Evolutionary conservation across 1,140 invertebrate species (phyloP).

Genomic region (Drosophila bifasciata): DNA sequence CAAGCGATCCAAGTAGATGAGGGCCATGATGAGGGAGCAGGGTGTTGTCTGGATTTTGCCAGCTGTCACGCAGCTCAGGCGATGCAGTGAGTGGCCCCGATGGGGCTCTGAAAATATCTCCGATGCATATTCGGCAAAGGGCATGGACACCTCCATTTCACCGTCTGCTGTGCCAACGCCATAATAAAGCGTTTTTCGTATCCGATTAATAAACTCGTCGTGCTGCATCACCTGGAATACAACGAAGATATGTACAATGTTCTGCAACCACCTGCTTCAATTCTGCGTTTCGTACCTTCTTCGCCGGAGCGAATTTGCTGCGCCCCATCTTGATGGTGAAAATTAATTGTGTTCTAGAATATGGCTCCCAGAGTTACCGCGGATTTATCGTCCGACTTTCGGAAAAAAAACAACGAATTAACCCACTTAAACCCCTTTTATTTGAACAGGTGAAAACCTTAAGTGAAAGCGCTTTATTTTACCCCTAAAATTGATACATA

Average conservation of each 20-base stretch:
- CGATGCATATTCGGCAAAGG: conserved; percentile 90
- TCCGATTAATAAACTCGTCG: conserved; percentile 90
- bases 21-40: conserved; percentile 91
- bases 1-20: conserved; percentile 94
- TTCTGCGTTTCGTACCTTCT: conserved; percentile 42
- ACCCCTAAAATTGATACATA: too few species aligned
- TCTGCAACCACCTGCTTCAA: neutral
- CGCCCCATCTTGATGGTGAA: conserved; percentile 39
- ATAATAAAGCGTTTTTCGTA: conserved; percentile 94
- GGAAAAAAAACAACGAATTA: too few species aligned
- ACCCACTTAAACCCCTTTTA: too few species aligned
- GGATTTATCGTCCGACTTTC: too few species aligned
- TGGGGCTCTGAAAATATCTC: conserved; percentile 91
- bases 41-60: conserved; percentile 94
- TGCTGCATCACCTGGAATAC: conserved; percentile 84
- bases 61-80: conserved; percentile 91
- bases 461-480: too few species aligned
- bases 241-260: neutral
- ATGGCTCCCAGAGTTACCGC: too few species aligned
- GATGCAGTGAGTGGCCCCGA: conserved; percentile 89
- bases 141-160: conserved; percentile 71
- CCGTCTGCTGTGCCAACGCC: conserved; percentile 91
- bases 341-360: too few species aligned
- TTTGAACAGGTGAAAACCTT: too few species aligned
- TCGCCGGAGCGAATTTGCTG: conserved; percentile 49